Evolutionary conservation across 2,797 vertebrate genomes (phyloP).

Genomic region (Gymnoscopelus microlampas): DNA sequence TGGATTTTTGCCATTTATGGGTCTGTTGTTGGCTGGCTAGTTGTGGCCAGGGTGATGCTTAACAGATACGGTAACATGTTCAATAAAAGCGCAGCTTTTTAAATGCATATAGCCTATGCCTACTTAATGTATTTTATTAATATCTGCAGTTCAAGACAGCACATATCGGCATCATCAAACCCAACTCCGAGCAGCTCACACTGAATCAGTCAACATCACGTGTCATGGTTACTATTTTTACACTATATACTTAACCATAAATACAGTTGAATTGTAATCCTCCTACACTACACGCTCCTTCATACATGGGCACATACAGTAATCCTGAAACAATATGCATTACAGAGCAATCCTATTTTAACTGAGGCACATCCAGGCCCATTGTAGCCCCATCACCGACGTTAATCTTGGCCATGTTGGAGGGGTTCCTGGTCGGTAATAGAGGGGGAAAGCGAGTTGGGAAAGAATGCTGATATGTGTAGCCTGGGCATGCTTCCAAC

Average conservation of each 20-base stretch:
- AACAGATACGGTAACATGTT: conserved; percentile 37
- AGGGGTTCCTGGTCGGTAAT: conserved; percentile 52
- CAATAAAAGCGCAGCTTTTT: conserved; percentile 29
- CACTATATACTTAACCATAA: conserved; percentile 28
- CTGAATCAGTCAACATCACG: conserved; percentile 47
- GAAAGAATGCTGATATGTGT: conserved; percentile 60
- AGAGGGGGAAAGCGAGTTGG: conserved; percentile 54
- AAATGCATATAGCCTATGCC: neutral
- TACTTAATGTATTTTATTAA: conserved; percentile 56
- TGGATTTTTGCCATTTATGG: neutral
- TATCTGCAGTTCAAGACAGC: conserved; percentile 58
- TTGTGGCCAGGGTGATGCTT: conserved; percentile 23
- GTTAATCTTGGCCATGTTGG: conserved; percentile 66
- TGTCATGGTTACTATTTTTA: conserved; percentile 67
- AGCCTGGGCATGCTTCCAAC: conserved; percentile 70
- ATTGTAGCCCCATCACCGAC: conserved; percentile 62
- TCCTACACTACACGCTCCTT: conserved; percentile 61
- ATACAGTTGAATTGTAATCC: conserved; percentile 50
- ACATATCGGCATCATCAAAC: conserved; percentile 69
- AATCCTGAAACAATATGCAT: conserved; percentile 66
- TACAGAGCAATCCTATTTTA: conserved; percentile 36
- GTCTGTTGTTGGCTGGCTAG: conserved; percentile 37
- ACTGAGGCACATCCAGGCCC: conserved; percentile 53
- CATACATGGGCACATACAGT: conserved; percentile 49
- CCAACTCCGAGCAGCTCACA: conserved; percentile 49